A percentile compares a stretch with the other conserved stretches of the same genome.
Evolutionary conservation across 2,113 vertebrate species (phyloP).

Genomic region (Mionectes macconnelli): DNA sequence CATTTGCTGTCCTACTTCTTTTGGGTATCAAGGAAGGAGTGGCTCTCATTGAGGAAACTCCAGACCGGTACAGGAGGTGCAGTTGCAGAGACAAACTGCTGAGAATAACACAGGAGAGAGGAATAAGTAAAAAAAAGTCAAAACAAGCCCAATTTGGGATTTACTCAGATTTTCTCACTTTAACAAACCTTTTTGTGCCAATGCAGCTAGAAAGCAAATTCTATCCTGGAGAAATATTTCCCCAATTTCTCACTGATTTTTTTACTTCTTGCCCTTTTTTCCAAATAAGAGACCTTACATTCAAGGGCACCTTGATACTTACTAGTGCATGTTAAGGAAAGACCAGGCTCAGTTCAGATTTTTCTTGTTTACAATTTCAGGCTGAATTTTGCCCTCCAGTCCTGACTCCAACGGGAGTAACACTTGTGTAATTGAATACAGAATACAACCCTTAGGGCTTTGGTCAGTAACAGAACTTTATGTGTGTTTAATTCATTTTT

Average conservation of each 20-base stretch:
- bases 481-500: slow-evolving; percentile 56
- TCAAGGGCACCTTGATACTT: background rate
- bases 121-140: background rate
- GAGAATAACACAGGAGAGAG: background rate
- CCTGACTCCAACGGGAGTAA: slow-evolving; percentile 37
- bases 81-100: background rate
- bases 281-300: slow-evolving; percentile 10
- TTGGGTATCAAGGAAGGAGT: background rate
- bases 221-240: background rate
- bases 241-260: background rate
- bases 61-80: background rate
- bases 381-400: slow-evolving; percentile 64
- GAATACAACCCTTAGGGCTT: slow-evolving; percentile 55
- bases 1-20: background rate
- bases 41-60: background rate
- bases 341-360: slow-evolving; percentile 18
- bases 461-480: slow-evolving; percentile 41
- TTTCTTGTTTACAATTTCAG: slow-evolving; percentile 64
- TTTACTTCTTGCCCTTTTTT: background rate
- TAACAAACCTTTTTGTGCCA: background rate
- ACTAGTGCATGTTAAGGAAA: slow-evolving; percentile 25
- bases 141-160: background rate
- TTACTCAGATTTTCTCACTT: background rate
- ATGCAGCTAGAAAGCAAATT: background rate
- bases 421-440: slow-evolving; percentile 62